Evolutionary conservation across 2,113 vertebrate species (phyloP), one percentile per base, ranked within the genome.

Genomic region (Caranx melampygus): DNA sequence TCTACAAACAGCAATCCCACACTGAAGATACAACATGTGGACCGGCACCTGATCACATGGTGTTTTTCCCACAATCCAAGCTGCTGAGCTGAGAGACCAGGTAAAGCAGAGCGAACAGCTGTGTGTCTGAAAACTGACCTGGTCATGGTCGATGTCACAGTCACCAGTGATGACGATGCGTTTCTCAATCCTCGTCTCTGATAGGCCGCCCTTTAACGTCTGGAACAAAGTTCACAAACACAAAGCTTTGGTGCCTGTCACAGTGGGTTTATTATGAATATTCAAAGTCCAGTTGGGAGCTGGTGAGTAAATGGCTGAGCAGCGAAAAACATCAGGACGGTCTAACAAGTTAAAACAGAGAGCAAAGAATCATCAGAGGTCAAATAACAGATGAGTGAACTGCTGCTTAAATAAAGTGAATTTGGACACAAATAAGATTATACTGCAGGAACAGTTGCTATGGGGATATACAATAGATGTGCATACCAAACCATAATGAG

Each of bases 141-240:
- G 94, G 81, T 99, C 98, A 10, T 99, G 98, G 91, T 99, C 98
- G 83, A 99, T 98, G 92, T 98, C 97, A 15, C 96, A 95, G 94
- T 99, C 98, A 62, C 98, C 98, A 2, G 97, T 98, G 81, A 99
- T 99, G 82, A 99, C 97, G 72, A 99, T 99, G 72, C 98, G 97
- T 75, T 99, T 99, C 89, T 99, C 98, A 87, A 99, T 99, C 94
- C 98, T 96, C 11, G 98, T 99, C 95, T 99, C 98, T 11, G 98
- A 99, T 49, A 99, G 95, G 20, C 98, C 98, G 52, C 97, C 98
- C 94, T 99, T 99, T 71, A 89, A 67, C 4, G 84, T 92, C 91
- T 90, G 88, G 15, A 70, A 66, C 3, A 33, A 45, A 83, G 34
- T 11, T 21, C 52, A 65, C 11, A 13, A 49, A 16, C 34, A n/a